Evolutionary conservation across 1,140 invertebrate species (phyloP), one percentile per base, ranked within the genome.

Genomic region (Cyclina sinensis): DNA sequence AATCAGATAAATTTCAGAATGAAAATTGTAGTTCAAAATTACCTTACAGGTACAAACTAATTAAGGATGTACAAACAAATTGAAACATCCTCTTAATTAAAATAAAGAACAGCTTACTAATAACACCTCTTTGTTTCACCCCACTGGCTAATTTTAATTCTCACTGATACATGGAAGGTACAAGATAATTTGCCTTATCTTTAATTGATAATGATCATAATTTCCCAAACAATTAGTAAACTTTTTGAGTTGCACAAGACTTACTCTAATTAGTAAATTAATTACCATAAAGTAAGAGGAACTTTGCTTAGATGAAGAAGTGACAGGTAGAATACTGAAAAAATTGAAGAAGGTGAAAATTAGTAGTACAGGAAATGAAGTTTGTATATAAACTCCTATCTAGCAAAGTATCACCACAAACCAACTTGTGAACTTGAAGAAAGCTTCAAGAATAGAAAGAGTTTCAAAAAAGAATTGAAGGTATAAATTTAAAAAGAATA

Each of bases 281-380:
- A 48, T 80, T 80, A 62, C 32, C 59, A 12, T 9, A 37, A 14
- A 80, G 51, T 21, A 59, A 54, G 54, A 62, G 78, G 54, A 80
- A 57, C 54, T 37, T n/a, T 48, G 46, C 78, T 80, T 51, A 57
- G 59, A 30, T 80, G 78, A 35, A 59, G 30, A 80, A 27, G 4
- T 51, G 43, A 51, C 74, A 78, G 1, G 27, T 27, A 57, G 51
- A 43, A 78, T 5, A 78, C 51, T 24, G 32, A 78, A 51, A 51
- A n/a, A n/a, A n/a, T n/a, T n/a, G n/a, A n/a, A n/a, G n/a, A n/a
- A 80, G 54, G 78, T 80, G 78, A 59, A 24, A 80, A 80, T 62
- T 1, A 80, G 16, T 18, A 37, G 51, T n/a, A 59, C 78, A 80
- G 78, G 78, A 80, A 80, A 62, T 59, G 7, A 62, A 62, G 24